Base-by-base conservation (phyloP, 2,888 invertebrate genomes). In the Lepidonotus clava region DNA sequence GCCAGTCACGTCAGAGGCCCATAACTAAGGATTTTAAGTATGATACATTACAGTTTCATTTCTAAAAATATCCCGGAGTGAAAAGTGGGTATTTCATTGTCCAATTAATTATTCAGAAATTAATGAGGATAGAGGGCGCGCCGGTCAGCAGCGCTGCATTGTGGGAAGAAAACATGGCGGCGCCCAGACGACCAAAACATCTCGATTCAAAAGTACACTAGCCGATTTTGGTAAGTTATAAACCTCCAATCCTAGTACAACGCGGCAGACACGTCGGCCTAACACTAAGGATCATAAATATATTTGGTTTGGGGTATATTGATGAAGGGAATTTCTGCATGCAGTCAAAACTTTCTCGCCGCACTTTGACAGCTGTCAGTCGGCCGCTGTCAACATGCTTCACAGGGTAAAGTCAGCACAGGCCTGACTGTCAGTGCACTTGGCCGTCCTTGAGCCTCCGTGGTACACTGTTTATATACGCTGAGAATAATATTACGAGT, bases 81-180 rank as follows among this genome's bases (percentile, higher is more conserved):
- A 18, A 24, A 53, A 61, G 28, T 61, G 61, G 61, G 28, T 46
- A 61, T 61, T 24, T 61, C 28, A 61, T 11, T 32, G 61, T 28
- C 61, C 61, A 61, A 76, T 76, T 76, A 5, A 67, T 67, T n/a
- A 76, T 76, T 76, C 76, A 76, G 24, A 76, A 76, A 76, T 76
- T 76, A 76, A 76, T 76, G 18, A 41, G 76, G 21, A 71, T 36
- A 41, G 41, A 38, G 34, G 38, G 76, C 76, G 76, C 76, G n/a
- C 41, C 21, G 2, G 38, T 76, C 41, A 38, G 34, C 76, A 21
- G 76, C 40, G 24, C 8, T 76, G 76, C 21, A 28, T n/a, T 76
- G 36, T 41, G 38, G 76, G 76, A 41, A 11, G 11, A 76, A 8
- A 76, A 76, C 21, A 76, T 76, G 76, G 76, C 76, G 76, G 76